These are phyloP conservation scores for Periophthalmodon schlosseri DNA, from an alignment of 2,113 vertebrate species.

Conservation along the genomic window DNA sequence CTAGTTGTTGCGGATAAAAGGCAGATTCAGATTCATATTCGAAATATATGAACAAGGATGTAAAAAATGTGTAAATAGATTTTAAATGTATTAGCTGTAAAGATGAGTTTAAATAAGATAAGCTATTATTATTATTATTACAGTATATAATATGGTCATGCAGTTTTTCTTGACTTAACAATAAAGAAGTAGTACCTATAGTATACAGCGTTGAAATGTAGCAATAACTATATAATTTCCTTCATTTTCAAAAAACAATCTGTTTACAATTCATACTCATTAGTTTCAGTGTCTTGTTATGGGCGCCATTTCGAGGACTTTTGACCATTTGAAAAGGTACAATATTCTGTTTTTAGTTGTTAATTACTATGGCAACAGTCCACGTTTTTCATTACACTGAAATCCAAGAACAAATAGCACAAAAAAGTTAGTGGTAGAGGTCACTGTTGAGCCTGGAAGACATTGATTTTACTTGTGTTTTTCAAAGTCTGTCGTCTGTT, in stretches of 20 bases:
- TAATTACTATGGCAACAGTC: background rate
- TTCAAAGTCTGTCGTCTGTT: slow-evolving; percentile 96
- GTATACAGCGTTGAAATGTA: too few relatives aligned
- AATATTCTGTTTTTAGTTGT: background rate
- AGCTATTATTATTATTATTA: slow-evolving; percentile 30
- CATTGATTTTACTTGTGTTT: slow-evolving; percentile 96
- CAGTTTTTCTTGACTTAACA: slow-evolving; percentile 45
- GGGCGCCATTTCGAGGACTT: background rate
- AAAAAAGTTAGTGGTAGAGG: slow-evolving; percentile 1
- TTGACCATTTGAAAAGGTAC: background rate
- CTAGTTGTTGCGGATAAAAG: slow-evolving; percentile 30
- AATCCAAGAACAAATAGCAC: slow-evolving; percentile 4
- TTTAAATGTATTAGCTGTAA: slow-evolving; percentile 59
- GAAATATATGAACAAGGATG: slow-evolving; percentile 44
- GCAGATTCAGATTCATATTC: slow-evolving; percentile 26
- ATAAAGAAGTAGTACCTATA: slow-evolving; percentile 30
- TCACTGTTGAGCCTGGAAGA: slow-evolving; percentile 87
- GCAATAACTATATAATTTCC: slow-evolving; percentile 22
- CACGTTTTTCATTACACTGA: background rate
- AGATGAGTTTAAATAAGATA: slow-evolving; percentile 43
- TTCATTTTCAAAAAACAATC: slow-evolving; percentile 14
- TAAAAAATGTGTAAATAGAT: background rate
- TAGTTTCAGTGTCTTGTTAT: slow-evolving; percentile 19
- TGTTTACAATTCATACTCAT: background rate
- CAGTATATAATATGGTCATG: slow-evolving; percentile 52